Conservation (phyloP, 2,888 invertebrate species). For the Teinopalpus imperialis region DNA sequence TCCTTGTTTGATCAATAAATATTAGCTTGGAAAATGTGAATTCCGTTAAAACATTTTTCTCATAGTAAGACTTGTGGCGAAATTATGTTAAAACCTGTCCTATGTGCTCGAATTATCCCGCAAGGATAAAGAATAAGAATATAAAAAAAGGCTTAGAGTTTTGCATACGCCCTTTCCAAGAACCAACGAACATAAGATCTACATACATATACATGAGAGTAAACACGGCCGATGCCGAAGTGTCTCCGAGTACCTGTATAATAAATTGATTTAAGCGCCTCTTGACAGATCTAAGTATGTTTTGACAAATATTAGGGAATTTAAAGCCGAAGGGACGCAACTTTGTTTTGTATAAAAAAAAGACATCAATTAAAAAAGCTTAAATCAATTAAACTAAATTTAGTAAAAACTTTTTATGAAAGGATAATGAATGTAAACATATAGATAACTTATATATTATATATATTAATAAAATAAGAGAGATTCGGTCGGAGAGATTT, state of each 20-base stretch:
- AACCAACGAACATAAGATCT: conserved; percentile 70
- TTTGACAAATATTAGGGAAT: conserved; percentile 77
- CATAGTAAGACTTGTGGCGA: conserved; percentile 66
- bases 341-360: conserved; percentile 56
- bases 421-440: no score
- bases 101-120: conserved; percentile 76
- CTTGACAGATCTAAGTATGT: conserved; percentile 76
- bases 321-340: conserved; percentile 65
- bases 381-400: no score
- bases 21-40: conserved; percentile 44
- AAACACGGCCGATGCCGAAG: conserved; percentile 65
- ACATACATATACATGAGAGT: conserved; percentile 57
- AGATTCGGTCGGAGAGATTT: no score
- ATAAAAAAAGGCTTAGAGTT: conserved; percentile 78
- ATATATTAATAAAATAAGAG: no score
- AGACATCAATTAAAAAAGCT: no score
- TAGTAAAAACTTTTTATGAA: no score
- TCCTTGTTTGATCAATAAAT: conserved; percentile 56
- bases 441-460: no score
- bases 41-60: conserved; percentile 45
- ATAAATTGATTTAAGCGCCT: conserved; percentile 79
- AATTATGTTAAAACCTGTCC: conserved; percentile 80
- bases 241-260: conserved; percentile 70
- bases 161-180: conserved; percentile 71
- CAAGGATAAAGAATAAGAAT: conserved; percentile 78